These are phyloP conservation scores for Cerceris ruficornis DNA, from an alignment of 2,888 invertebrate genomes.

Conservation along the genomic window DNA sequence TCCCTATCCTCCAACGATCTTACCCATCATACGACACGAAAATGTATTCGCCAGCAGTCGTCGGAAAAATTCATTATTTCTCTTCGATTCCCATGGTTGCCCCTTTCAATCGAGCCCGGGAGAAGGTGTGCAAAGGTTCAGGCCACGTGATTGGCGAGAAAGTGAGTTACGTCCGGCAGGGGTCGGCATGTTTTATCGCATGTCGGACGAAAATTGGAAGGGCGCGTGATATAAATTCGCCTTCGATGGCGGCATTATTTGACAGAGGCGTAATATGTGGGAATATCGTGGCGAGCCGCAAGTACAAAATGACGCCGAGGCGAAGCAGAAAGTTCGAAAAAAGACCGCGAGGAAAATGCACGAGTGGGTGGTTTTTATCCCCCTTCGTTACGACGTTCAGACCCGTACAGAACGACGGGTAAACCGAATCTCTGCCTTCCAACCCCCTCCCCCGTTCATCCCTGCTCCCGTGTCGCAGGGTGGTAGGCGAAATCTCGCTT, in stretches of 20 bases:
- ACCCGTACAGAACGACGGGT: slow-evolving; percentile 48
- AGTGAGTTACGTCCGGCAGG: slow-evolving; percentile 29
- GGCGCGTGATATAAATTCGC: slow-evolving; percentile 57
- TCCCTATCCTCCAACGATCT: too few relatives aligned
- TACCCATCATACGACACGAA: too few relatives aligned
- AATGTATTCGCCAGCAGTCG: too few relatives aligned
- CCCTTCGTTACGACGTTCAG: slow-evolving; percentile 42
- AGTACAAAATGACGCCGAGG: slow-evolving; percentile 33
- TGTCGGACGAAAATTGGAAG: slow-evolving; percentile 44
- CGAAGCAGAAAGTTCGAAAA: slow-evolving; percentile 46
- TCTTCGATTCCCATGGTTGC: neutral
- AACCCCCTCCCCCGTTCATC: slow-evolving; percentile 21
- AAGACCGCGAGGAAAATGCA: slow-evolving; percentile 20
- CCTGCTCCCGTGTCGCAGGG: slow-evolving; percentile 27
- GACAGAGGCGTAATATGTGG: slow-evolving; percentile 58
- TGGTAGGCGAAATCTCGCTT: slow-evolving; percentile 58
- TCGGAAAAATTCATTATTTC: neutral
- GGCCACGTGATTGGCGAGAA: slow-evolving; percentile 38
- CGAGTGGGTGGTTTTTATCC: slow-evolving; percentile 45
- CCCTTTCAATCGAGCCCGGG: neutral
- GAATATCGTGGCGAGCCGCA: slow-evolving; percentile 42
- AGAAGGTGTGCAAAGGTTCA: neutral
- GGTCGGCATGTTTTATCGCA: slow-evolving; percentile 49
- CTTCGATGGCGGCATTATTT: slow-evolving; percentile 64
- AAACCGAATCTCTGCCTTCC: slow-evolving; percentile 52